Percentiles rank a stretch among this genome's conserved stretches.
These are phyloP conservation scores for Synergus umbraculus DNA, from an alignment of 2,888 invertebrate species.

Conservation along the genomic window DNA sequence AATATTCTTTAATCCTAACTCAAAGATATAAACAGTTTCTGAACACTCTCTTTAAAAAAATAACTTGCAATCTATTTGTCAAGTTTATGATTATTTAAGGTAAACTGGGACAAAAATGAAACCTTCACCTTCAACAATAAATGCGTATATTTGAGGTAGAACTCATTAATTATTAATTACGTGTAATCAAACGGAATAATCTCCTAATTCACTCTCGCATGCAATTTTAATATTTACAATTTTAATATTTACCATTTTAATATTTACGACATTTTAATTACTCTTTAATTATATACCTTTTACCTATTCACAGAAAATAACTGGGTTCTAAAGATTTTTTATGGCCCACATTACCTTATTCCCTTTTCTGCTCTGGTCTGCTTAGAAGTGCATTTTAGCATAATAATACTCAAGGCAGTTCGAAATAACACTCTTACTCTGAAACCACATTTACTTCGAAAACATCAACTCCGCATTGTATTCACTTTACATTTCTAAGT, in stretches of 20 bases:
- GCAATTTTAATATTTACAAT: not conserved
- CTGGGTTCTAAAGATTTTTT: not conserved
- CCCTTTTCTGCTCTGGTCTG: not conserved
- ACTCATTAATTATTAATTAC: too few relatives aligned
- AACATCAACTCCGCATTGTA: conserved; percentile 36
- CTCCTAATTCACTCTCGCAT: too few relatives aligned
- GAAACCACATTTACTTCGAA: conserved; percentile 35
- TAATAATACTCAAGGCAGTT: conserved; percentile 31
- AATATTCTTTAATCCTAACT: conserved; percentile 10
- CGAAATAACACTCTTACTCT: conserved; percentile 34
- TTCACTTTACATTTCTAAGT: conserved; percentile 35
- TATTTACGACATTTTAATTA: not conserved
- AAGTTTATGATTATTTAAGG: too few relatives aligned
- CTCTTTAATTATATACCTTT: not conserved
- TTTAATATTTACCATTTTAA: too few relatives aligned
- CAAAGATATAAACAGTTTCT: not conserved
- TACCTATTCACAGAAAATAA: not conserved
- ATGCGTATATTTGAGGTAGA: too few relatives aligned
- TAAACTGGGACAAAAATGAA: too few relatives aligned
- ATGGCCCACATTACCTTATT: conserved; percentile 1
- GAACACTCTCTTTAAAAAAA: too few relatives aligned
- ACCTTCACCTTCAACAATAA: too few relatives aligned
- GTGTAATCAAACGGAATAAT: not conserved
- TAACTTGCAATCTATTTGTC: too few relatives aligned
- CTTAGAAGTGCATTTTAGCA: conserved; percentile 32